Evolutionary conservation across 2,888 invertebrate genomes (phyloP).

Genomic region (Drosophila prostipennis): DNA sequence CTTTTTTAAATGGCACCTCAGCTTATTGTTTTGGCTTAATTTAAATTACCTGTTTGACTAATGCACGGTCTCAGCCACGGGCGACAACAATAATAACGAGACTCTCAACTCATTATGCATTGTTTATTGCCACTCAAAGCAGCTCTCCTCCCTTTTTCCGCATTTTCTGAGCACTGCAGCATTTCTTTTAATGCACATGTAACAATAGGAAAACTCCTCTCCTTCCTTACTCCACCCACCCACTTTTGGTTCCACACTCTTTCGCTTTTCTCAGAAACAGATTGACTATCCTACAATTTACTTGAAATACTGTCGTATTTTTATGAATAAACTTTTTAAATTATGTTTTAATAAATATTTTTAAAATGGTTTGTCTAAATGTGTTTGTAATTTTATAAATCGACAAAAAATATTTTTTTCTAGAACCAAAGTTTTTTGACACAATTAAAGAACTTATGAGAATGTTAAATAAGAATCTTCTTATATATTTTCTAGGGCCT

Average conservation of each 20-base stretch:
- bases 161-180: constrained; percentile 53
- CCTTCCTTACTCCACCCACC: not conserved
- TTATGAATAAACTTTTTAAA: not conserved
- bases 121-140: constrained; percentile 75
- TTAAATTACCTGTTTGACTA: constrained; percentile 77
- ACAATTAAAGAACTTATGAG: no score
- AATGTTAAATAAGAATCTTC: no score
- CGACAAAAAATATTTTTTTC: no score
- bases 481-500: no score
- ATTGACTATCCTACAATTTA: not conserved
- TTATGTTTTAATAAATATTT: no score
- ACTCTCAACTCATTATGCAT: constrained; percentile 56
- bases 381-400: no score
- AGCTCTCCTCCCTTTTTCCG: constrained; percentile 9
- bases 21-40: constrained; percentile 65
- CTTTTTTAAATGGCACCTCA: constrained; percentile 8
- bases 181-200: constrained; percentile 62
- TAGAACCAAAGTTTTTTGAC: no score
- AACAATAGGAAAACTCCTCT: constrained; percentile 58
- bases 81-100: constrained; percentile 52
- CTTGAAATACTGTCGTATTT: not conserved
- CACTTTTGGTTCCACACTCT: no score
- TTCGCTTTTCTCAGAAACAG: not conserved
- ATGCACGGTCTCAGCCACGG: constrained; percentile 57
- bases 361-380: no score